A percentile compares a stretch with the other conserved stretches of the same genome.
These are phyloP conservation scores for Pelvicachromis taeniatus DNA, from an alignment of 2,113 vertebrate genomes.

Conservation along the genomic window DNA sequence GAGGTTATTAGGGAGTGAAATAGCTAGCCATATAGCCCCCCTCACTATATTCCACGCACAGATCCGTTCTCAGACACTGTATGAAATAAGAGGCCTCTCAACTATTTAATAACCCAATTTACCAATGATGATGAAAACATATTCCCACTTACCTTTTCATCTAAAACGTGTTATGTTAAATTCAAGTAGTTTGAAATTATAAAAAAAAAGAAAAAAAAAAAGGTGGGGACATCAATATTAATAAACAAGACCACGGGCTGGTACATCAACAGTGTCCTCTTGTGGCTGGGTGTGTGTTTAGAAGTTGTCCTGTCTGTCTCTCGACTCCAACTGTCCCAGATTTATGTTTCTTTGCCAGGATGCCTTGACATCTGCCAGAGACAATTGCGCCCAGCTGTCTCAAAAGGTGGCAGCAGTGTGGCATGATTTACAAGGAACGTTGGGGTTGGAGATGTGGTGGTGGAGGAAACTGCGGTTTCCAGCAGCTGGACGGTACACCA, in stretches of 20 bases:
- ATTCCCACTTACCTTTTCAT: constrained; percentile 56
- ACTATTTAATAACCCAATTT: constrained; percentile 62
- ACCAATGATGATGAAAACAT: constrained; percentile 54
- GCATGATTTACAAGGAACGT: constrained; percentile 40
- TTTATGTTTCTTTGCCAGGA: constrained; percentile 51
- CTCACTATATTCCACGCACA: constrained; percentile 13
- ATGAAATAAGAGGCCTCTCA: constrained; percentile 51
- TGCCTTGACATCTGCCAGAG: constrained; percentile 68
- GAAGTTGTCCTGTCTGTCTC: constrained; percentile 7
- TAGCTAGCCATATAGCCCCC: constrained; percentile 43
- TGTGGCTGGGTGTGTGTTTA: constrained; percentile 39
- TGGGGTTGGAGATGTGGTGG: neutral
- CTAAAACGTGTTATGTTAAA: constrained; percentile 39
- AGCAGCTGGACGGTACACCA: neutral
- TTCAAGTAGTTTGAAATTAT: constrained; percentile 27
- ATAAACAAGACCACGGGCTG: neutral
- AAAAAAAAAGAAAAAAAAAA: neutral
- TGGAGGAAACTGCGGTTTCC: constrained; percentile 13
- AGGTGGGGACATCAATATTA: neutral
- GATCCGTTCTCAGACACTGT: constrained; percentile 27
- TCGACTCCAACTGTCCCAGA: constrained; percentile 50
- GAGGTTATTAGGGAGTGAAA: constrained; percentile 65
- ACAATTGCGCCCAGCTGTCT: constrained; percentile 58
- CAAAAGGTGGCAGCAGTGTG: constrained; percentile 49
- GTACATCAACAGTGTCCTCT: constrained; percentile 67